Evolutionary conservation across 2,113 vertebrate genomes (phyloP), one percentile per base, ranked within the genome.

Genomic region (Pollachius pollachius): DNA sequence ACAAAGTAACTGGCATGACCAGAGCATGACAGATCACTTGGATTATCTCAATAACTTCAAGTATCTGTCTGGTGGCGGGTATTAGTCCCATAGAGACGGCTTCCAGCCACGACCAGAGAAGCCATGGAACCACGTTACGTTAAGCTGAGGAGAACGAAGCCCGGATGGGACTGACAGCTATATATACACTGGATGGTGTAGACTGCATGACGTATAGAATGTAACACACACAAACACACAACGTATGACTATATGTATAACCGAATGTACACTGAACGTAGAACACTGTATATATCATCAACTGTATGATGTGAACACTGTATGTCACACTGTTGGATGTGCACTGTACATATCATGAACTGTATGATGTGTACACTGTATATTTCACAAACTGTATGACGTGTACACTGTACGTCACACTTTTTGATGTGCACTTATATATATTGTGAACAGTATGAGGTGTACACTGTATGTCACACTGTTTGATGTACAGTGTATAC

Each of bases 31-130:
- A 79, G 52, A 73, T 81, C 72, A 80, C 62, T 80, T 62, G 61
- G 77, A 78, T 62, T 77, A 69, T 71, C 82, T 80, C 85, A 86
- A 82, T 85, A 83, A 86, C 73, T 91, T 90, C 89, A 92, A 90
- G 85, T 89, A 86, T 85, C 83, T 77, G 73, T 84, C 84, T 74
- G 77, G 76, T 82, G 81, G 81, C 16, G 87, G 77, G 83, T 77
- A 81, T 74, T 75, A 66, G 67, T 85, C 70, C 18, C 12, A 83
- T 68, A 57, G 71, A 81, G 64, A 25, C 68, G 84, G 67, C 81
- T 82, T 77, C 72, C 56, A 75, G 73, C 68, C 67, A 82, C 65
- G 19, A 65, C 25, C 21, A 75, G 58, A 48, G 64, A 73, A 73
- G 75, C 63, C 25, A 58, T 59, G 81, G 25, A 74, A 69, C 73